Evolutionary conservation across 2,888 invertebrate species (phyloP), one percentile per base, ranked within the genome.

Genomic region (Zhengitettix transpicula): DNA sequence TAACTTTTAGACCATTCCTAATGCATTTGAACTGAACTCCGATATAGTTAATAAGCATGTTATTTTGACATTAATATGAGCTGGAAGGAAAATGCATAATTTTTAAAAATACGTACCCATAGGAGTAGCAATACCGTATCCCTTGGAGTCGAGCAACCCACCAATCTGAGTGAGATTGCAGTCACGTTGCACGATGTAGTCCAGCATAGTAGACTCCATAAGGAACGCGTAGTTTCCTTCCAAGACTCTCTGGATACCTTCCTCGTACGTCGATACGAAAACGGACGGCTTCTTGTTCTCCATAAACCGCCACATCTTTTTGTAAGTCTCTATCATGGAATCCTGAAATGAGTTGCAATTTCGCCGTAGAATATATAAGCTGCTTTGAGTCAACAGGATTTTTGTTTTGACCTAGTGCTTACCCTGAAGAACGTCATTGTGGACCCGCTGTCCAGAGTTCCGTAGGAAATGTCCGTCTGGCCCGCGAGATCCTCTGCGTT

Each of bases 351-450:
- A 63, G 60, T 28, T 28, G 28, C 7, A 28, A 28, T 28, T 28
- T 28, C 28, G 28, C 28, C 7, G 7, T 7, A 5, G 28, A 28
- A 7, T 7, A 28, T n/a, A n/a, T 28, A 7, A 28, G 7, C 28
- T 28, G 2, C 28, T 28, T 28, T 28, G 28, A 28, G 28, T 28
- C 28, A 28, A 28, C 28, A 2, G 28, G 28, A 28, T 5, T 5
- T 28, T 5, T n/a, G n/a, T n/a, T 28, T 28, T 28, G 28, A 5
- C 1, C 16, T 16, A 17, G n/a, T 41, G 70, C 74, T 71, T 74
- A 85, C 85, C 72, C 86, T 77, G 73, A 93, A 94, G 72, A 93
- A 93, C 1, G 89, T 87, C 87, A 88, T 88, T 0, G 93, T 93
- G 12, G 89, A 87, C 0, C 92, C 92, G 63, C 87, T 83, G 58